These are phyloP conservation scores for Cantharis rufa DNA, from an alignment of 2,888 invertebrate species.

Conservation along the genomic window DNA sequence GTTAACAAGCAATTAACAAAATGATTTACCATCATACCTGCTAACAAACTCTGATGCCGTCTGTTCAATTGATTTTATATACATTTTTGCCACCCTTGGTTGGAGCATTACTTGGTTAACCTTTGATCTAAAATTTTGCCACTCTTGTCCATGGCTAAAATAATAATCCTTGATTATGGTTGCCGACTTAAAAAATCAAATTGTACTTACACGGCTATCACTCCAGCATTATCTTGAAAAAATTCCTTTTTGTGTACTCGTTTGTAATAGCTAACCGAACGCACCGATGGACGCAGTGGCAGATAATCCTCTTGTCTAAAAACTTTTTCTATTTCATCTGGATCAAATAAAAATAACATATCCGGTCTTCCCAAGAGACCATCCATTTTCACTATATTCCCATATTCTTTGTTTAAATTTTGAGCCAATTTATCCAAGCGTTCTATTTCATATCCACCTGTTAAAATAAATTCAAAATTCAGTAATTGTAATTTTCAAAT, in stretches of 20 bases:
- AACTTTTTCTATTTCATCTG: slow-evolving; percentile 71
- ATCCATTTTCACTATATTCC: slow-evolving; percentile 69
- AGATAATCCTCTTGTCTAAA: slow-evolving; percentile 70
- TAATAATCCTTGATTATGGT: not conserved
- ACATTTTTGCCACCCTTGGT: slow-evolving; percentile 72
- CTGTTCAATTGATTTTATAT: slow-evolving; percentile 69
- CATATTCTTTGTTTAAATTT: slow-evolving; percentile 64
- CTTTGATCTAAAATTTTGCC: slow-evolving; percentile 77
- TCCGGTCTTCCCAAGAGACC: slow-evolving; percentile 72
- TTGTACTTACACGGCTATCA: slow-evolving; percentile 73
- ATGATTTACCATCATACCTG: slow-evolving; percentile 56
- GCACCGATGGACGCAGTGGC: slow-evolving; percentile 76
- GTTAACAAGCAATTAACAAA: not conserved
- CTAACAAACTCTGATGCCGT: slow-evolving; percentile 72
- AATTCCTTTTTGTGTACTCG: slow-evolving; percentile 70
- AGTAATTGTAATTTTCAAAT: not conserved
- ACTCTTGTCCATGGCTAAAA: slow-evolving; percentile 76
- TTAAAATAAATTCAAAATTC: slow-evolving; percentile 28
- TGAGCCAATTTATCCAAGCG: slow-evolving; percentile 69
- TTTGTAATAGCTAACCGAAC: slow-evolving; percentile 74
- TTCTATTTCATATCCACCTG: slow-evolving; percentile 67
- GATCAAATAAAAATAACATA: slow-evolving; percentile 74
- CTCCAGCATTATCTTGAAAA: slow-evolving; percentile 69
- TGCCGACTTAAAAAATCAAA: not conserved
- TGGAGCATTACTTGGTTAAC: slow-evolving; percentile 79